phyloP scores from a whole-genome alignment of 1,140 invertebrate genomes.

The Wasmannia auropunctata region DNA sequence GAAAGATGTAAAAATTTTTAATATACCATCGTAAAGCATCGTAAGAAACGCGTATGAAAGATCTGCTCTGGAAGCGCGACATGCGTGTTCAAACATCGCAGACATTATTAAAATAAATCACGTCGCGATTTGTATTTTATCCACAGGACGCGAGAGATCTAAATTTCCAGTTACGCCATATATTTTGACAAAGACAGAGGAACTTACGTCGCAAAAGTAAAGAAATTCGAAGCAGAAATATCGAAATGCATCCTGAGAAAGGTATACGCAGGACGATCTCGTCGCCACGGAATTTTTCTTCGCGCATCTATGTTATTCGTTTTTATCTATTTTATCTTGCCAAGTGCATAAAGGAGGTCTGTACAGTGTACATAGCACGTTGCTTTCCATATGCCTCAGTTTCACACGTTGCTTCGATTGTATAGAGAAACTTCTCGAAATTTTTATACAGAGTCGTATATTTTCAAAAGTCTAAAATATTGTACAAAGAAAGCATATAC shows the following conservation, averaged over 20 bases:
- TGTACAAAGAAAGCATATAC: background rate
- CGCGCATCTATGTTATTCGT: background rate
- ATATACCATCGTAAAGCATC: background rate
- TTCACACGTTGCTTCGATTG: background rate
- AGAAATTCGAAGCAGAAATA: background rate
- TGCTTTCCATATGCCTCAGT: background rate
- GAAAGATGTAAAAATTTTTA: background rate
- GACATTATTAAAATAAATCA: background rate
- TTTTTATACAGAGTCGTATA: background rate
- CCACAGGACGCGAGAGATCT: background rate
- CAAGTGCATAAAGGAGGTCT: background rate
- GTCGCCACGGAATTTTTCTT: background rate
- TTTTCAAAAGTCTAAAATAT: background rate
- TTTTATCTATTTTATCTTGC: conserved; percentile 16
- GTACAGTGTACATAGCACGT: background rate
- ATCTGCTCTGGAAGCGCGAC: background rate
- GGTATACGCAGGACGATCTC: background rate
- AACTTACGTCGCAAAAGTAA: background rate
- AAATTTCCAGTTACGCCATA: background rate
- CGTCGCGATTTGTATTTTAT: background rate
- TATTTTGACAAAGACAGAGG: background rate
- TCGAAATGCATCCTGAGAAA: background rate
- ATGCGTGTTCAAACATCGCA: background rate
- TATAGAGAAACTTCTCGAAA: background rate
- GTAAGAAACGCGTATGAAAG: background rate